Base-by-base conservation (phyloP, 1,140 invertebrate genomes). In the Glomeris maerens region DNA sequence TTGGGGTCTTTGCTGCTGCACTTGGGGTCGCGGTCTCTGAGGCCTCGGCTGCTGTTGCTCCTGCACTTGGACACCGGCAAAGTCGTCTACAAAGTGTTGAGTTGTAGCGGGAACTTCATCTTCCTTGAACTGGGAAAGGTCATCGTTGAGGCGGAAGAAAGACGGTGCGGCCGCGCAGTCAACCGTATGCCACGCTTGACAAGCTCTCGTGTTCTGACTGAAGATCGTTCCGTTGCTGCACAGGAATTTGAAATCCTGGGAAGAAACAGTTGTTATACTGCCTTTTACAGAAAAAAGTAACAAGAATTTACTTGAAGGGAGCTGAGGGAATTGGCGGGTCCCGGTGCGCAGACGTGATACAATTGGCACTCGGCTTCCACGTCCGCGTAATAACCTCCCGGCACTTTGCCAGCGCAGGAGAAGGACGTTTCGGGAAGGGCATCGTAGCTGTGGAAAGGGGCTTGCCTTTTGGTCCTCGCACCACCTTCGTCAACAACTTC, bases 361-460 rank as follows among this genome's bases (percentile, higher is more conserved):
- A 90, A 83, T 68, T 91, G 88, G 68, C 88, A 92, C 60, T 87
- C 81, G 0, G 88, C 83, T 65, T 91, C 86, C 1, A 80, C 76
- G 68, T 92, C 88, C 13, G 87, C 86, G 64, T 92, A 92, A 66
- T 91, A 91, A 39, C 87, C 84, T 51, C 88, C 88, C 21, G 88
- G 74, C 57, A 88, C 83, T 67, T 88, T 88, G 58, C 84, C 83
- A 52, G 78, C 74, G 67, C 89, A 93, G 54, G 78, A 78, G 71
- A 93, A 93, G 47, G 76, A 75, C 41, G 87, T 90, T 55, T 81
- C 77, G 49, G 86, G 87, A 76, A 91, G 84, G 58, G 78, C 74
- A 58, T 85, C 26, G 7, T 46, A 49, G 7, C 5, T 13, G 17
- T 13, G 27, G 25, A 5, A 20, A 2, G 42, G 48, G 7, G 31